Base-by-base conservation (phyloP, 2,888 invertebrate species). In the Ectemnius continuus region DNA sequence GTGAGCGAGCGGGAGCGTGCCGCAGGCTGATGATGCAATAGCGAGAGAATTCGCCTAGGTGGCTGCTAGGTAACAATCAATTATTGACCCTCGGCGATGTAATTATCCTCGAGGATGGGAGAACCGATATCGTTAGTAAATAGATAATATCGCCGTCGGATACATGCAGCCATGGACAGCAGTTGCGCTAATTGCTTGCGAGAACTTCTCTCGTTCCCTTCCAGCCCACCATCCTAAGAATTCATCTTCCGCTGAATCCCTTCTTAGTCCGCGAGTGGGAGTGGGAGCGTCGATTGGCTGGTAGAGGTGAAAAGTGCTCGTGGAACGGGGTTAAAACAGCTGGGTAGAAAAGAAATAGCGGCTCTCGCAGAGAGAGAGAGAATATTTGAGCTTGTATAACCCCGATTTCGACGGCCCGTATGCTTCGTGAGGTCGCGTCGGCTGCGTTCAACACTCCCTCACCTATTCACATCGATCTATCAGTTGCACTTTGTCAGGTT, bases 341-440 rank as follows among this genome's bases (percentile, higher is more conserved):
- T 11, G 18, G 69, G 69, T 52, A 46, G 67, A 63, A 67, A 66
- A 57, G 67, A 65, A 57, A 75, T 64, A 62, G 13, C 16, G 46
- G 28, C 67, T 65, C 76, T 23, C 68, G 36, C 36, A 8, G 36
- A 36, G 36, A 23, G 36, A 36, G 36, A 23, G 23, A n/a, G 65
- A 56, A 48, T 58, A 61, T 67, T 79, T 79, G 75, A 73, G 76
- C 73, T 83, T 61, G 74, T 75, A 71, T 78, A 78, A 76, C 74
- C 69, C 61, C 76, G 81, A 83, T 81, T 81, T 79, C 69, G 57
- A 61, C 67, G 56, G 67, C 18, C 66, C 73, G 66, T 79, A 67
- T 56, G 74, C 73, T 75, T 61, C 62, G 71, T 83, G 73, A 78
- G 78, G 82, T 83, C 81, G 81, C 81, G 82, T 83, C 81, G 81